Base-by-base conservation (phyloP, 2,888 invertebrate species). In the Metalampra italica region DNA sequence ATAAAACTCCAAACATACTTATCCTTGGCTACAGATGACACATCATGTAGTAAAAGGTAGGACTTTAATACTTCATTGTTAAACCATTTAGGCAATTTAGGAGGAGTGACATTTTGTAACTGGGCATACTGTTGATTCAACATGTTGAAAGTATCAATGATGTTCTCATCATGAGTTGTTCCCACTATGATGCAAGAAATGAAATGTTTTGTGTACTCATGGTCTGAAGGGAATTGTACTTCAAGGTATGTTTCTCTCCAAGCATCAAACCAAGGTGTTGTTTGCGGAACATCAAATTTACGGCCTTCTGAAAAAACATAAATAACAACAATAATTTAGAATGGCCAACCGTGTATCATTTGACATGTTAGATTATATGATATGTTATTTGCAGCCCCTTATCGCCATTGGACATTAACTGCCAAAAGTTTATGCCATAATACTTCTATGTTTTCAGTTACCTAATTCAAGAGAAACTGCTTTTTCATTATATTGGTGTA, bases 151-250 rank as follows among this genome's bases (percentile, higher is more conserved):
- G 94, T 93, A 59, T 96, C 96, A 52, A 97, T 81, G 7, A 97
- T 95, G 87, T 93, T 93, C 0, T 93, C 91, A 77, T 95, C 95
- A 32, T 90, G 83, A 32, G 94, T 92, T 15, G 94, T 93, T 14
- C 93, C 91, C 11, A 95, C 93, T 64, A 96, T 91, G 67, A 96
- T 92, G 75, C 97, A 97, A 11, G 95, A 95, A 46, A 97, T 75
- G 70, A 95, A 95, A 79, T 97, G 97, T 69, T 96, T 95, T 0
- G 97, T 95, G 72, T 97, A 99, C 84, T 99, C 99, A 90, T 99
- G 98, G 72, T 99, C 98, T 4, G 95, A 94, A 13, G 96, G 96
- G 75, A 95, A 96, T 73, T 96, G 94, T 52, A 97, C 93, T 69
- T 94, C 93, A 41, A 97, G 90, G 80, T 98, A 98, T 29, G 95